Base-by-base conservation (phyloP, 2,113 vertebrate genomes). In the Mormyrus lacerda region DNA sequence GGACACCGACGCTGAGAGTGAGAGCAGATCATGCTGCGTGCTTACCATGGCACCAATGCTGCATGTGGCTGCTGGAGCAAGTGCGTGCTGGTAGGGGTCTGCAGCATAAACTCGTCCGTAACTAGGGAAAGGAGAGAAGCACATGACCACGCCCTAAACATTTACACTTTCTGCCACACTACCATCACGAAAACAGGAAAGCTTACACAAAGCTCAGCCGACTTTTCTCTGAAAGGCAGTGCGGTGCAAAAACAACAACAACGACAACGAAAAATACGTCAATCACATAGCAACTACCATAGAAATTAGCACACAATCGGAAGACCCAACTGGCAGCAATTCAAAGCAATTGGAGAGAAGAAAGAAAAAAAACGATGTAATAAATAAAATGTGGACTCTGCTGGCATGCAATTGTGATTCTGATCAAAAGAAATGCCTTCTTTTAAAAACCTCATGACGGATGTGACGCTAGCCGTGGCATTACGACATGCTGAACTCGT, bases 41-140 rank as follows among this genome's bases (percentile, higher is more conserved):
- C 97, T 98, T 95, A 99, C 98, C 98, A 99, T 95, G 97, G 98
- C 96, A 98, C 98, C 97, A 97, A 99, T 96, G 97, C 98, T 97
- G 97, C 98, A 99, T 97, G 98, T 96, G 97, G 97, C 96, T 97
- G 98, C 97, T 97, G 98, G 97, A 97, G 98, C 96, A 97, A 99
- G 97, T 97, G 98, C 94, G 97, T 99, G 97, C 97, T 97, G 97
- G 97, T 98, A 99, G 97, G 98, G 97, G 97, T 99, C 98, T 95
- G 98, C 97, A 98, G 98, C 97, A 97, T 98, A 99, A 97, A 99
- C 97, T 97, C 98, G 97, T 99, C 98, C 98, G 96, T 99, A 99
- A 98, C 98, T 99, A 95, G 73, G 95, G 95, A 94, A 90, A 93
- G 93, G 93, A 4, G 92, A n/a, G 92, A 94, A 93, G 92, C 6